Base-by-base conservation (phyloP, 2,113 vertebrate species). In the Alouatta palliata region DNA sequence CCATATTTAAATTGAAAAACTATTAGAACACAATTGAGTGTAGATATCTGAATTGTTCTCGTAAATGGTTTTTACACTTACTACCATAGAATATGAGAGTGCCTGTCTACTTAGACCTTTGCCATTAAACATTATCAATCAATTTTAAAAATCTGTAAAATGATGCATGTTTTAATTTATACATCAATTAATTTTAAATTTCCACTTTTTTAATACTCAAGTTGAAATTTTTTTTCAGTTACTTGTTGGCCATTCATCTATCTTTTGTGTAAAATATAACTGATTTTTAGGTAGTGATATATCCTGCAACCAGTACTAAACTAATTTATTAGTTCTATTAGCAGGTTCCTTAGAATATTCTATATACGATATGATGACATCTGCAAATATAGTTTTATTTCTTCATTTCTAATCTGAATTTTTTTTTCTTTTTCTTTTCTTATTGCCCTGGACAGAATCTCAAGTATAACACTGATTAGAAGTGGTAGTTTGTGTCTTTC, bases 401-500 rank as follows among this genome's bases (percentile, higher is more conserved):
- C n/a, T 85, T 90, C 37, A 43, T 88, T 96, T 81, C 23, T 49
- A 49, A 47, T 91, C n/a, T 77, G 43, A 93, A 79, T 68, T 45
- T 1, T 56, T 43, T 71, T 81, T 83, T 77, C 68, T 73, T 70
- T 76, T 91, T 79, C 68, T 47, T 73, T 75, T 35, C 47, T 58
- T 85, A 82, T 0, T 77, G 45, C 19, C 52, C 49, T 94, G 20
- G 25, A 14, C 66, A 85, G 27, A 90, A 37, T 66, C 90, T 85
- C 58, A 3, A 75, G 35, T 43, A 16, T 40, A 95, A 54, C 11
- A 13, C 11, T 88, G 47, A 84, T 52, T 30, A 96, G 14, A 83
- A 80, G 73, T 45, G 40, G 47, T 43, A 66, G 17, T 84, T 45
- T 32, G 27, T 87, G 52, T 64, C 25, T 58, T 40, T 93, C 61